These are phyloP conservation scores for Ochropleura leucogaster DNA, from an alignment of 2,888 invertebrate species.

Conservation along the genomic window DNA sequence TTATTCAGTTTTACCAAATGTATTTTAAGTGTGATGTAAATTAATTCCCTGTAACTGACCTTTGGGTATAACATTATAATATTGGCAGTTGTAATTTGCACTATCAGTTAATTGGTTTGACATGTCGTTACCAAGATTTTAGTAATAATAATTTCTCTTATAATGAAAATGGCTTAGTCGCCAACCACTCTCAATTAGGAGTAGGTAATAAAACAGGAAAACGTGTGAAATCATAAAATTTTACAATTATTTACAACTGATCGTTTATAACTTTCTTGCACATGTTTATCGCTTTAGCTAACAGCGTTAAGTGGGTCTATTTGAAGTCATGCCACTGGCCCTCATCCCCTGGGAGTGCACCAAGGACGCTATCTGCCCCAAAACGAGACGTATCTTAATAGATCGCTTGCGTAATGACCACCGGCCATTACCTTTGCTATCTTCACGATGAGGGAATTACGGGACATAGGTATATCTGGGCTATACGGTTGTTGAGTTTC, in stretches of 20 bases:
- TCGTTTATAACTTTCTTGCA: not conserved
- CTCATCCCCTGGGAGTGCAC: constrained; percentile 34
- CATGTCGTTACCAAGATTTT: not conserved
- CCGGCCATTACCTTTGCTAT: constrained; percentile 39
- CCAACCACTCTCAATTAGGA: not conserved
- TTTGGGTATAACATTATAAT: not conserved
- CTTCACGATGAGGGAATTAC: constrained; percentile 5
- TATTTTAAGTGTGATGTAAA: constrained; percentile 13
- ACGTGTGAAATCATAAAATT: not conserved
- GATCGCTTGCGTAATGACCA: constrained; percentile 47
- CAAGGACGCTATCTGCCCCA: constrained; percentile 50
- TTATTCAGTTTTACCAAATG: constrained; percentile 17
- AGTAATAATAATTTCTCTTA: not conserved
- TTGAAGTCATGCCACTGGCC: not conserved
- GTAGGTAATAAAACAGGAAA: not conserved
- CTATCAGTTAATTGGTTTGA: not conserved
- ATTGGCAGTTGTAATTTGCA: not conserved
- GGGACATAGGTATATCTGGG: not conserved
- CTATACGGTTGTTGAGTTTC: not conserved
- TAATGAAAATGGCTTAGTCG: not conserved
- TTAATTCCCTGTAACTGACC: not conserved
- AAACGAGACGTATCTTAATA: constrained; percentile 59
- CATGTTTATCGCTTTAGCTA: not conserved
- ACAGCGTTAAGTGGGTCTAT: not conserved
- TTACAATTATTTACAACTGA: not conserved